phyloP scores from a whole-genome alignment of 2,797 vertebrate species.

The Siniperca obscura region DNA sequence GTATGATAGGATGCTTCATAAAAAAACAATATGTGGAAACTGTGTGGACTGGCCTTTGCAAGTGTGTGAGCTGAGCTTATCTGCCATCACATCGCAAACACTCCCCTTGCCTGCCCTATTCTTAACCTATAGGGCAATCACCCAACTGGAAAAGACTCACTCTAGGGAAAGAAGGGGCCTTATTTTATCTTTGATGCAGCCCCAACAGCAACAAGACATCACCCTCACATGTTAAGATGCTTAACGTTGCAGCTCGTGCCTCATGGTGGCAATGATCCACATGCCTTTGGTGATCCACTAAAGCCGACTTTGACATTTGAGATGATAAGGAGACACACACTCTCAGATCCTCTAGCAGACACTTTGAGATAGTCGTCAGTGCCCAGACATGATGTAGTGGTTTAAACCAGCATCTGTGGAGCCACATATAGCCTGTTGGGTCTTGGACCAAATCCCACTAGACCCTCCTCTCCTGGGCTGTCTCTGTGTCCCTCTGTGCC shows the following conservation, averaged over 20 bases:
- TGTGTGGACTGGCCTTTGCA: conserved; percentile 23
- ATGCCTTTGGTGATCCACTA: conserved; percentile 70
- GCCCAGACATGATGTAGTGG: conserved; percentile 69
- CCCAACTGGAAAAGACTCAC: conserved; percentile 57
- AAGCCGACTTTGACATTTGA: conserved; percentile 77
- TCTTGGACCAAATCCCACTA: conserved; percentile 45
- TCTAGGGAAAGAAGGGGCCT: conserved; percentile 33
- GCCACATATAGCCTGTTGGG: conserved; percentile 44
- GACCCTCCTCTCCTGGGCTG: conserved; percentile 10
- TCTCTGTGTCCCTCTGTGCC: conserved; percentile 26
- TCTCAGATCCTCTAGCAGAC: conserved; percentile 57
- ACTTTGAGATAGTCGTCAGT: conserved; percentile 65
- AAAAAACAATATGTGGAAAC: conserved; percentile 10
- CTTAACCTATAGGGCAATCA: conserved; percentile 43
- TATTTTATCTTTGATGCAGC: conserved; percentile 69
- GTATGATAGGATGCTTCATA: conserved; percentile 13
- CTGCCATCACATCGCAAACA: conserved; percentile 45
- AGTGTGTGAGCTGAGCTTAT: conserved; percentile 36
- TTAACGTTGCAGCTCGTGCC: conserved; percentile 50
- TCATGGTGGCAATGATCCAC: conserved; percentile 65
- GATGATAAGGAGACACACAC: conserved; percentile 65
- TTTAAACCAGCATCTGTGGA: conserved; percentile 52
- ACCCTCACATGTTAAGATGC: conserved; percentile 64
- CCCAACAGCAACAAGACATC: conserved; percentile 71
- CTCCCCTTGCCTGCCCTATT: conserved; percentile 44